These are phyloP conservation scores for Hydractinia symbiolongicarpus DNA, from an alignment of 30 jellyfish, hydroid and myxozoan species.

Conservation along the genomic window DNA sequence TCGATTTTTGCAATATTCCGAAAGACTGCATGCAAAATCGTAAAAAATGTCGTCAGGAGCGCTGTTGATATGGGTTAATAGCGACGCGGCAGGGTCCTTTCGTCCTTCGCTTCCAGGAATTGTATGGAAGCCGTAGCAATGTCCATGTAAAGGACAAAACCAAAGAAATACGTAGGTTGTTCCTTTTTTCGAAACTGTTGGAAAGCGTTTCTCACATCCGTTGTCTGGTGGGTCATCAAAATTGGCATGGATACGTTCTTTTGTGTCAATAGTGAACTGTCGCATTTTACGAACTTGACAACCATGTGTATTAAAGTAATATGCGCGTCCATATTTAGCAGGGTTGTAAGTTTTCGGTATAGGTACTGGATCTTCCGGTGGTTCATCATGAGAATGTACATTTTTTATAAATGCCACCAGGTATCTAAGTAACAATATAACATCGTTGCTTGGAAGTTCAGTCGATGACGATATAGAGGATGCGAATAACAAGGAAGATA, in stretches of 20 bases:
- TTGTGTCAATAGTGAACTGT: constrained; percentile 3
- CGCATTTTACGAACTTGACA: constrained; percentile 14
- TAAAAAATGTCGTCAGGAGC: neutral
- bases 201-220: neutral
- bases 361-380: neutral
- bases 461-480: no score
- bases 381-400: neutral
- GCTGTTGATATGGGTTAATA: neutral
- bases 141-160: neutral
- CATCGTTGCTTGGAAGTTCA: neutral
- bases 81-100: constrained; percentile 13
- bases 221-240: constrained; percentile 6
- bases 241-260: neutral
- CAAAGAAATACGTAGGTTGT: neutral
- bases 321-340: constrained; percentile 9
- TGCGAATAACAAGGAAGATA: no score
- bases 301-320: constrained; percentile 10
- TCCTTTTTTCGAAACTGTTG: constrained; percentile 11
- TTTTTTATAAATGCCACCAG: neutral
- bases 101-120: constrained; percentile 15
- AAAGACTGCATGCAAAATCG: constrained; percentile 19
- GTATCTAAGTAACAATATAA: constrained; percentile 1
- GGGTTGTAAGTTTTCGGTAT: constrained; percentile 6
- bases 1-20: neutral
- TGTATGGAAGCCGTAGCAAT: neutral